A percentile compares a stretch with the other conserved stretches of the same genome.
Evolutionary conservation across 2,888 invertebrate species (phyloP).

Genomic region (Papilio protenor): DNA sequence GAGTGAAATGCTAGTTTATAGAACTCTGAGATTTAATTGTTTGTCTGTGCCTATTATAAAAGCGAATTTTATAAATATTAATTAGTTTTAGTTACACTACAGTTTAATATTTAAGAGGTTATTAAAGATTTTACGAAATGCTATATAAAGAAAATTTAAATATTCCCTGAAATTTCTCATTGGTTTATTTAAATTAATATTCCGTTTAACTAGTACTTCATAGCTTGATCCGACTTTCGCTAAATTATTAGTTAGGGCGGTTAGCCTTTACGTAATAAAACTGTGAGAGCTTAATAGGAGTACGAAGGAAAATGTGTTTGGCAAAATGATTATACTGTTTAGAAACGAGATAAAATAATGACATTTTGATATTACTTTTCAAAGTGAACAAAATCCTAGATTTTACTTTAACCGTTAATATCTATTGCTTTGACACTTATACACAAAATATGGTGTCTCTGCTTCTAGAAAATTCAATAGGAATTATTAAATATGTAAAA

Average conservation of each 20-base stretch:
- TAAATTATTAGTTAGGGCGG: neutral
- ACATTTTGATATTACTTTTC: neutral
- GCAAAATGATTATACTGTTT: neutral
- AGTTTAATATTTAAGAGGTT: neutral
- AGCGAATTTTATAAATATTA: constrained; percentile 15
- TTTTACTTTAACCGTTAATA: no score
- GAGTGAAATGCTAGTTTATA: constrained; percentile 9
- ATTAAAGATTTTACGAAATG: neutral
- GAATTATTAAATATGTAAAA: neutral
- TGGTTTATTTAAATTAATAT: neutral
- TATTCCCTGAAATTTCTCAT: neutral
- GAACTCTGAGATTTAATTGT: constrained; percentile 2
- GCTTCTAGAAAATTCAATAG: no score
- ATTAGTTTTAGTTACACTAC: neutral
- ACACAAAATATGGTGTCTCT: no score
- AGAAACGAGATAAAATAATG: neutral
- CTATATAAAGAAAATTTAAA: neutral
- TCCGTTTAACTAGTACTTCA: constrained; percentile 7
- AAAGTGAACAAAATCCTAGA: neutral
- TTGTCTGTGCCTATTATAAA: neutral
- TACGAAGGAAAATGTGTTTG: neutral
- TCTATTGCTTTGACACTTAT: no score
- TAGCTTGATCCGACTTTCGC: neutral
- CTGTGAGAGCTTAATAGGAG: neutral
- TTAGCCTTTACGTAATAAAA: neutral